Evolutionary conservation across 2,797 vertebrate species (phyloP), one percentile per base, ranked within the genome.

Genomic region (Parotocinclus haroldoi): DNA sequence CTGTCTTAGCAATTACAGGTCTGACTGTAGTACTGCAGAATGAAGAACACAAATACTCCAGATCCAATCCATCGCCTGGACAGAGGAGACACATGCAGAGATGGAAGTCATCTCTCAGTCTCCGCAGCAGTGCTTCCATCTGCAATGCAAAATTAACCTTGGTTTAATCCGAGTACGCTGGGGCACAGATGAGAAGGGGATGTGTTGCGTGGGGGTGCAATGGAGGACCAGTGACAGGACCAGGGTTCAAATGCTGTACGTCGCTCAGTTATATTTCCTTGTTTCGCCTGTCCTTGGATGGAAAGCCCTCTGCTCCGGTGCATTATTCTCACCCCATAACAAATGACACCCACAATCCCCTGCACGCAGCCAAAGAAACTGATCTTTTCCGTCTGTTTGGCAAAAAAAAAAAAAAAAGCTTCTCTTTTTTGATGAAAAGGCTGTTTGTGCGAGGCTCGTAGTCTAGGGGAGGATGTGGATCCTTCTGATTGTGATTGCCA

Each of bases 401-500:
- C 89, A 92, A 92, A 86, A 94, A 95, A 91, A 90, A 95, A 44
- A 44, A 44, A 46, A 46, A 46, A 12, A 12, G 1, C 11, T 90
- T 94, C 85, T 93, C 90, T 74, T 91, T 54, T 91, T 92, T 96
- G 92, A 96, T 95, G 93, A 95, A 97, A 92, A 91, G 92, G 89
- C 89, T 92, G 91, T 91, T 85, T 63, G 63, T 67, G 53, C 64
- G 71, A 58, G 58, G 67, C 64, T 56, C 59, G 14, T 45, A 14
- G 58, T 17, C 56, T 54, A 74, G 79, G 81, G 92, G 89, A 92
- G 91, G 82, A 88, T 95, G 94, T 96, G 92, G 94, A 94, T 96
- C 95, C 93, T 94, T 98, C 93, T 96, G 90, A 89, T 89, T 90
- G 90, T 95, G 94, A 96, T 95, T 97, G 94, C 94, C 93, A 93